These are phyloP conservation scores for Potorous gilbertii DNA, from an alignment of 2,797 vertebrate genomes.

Conservation along the genomic window DNA sequence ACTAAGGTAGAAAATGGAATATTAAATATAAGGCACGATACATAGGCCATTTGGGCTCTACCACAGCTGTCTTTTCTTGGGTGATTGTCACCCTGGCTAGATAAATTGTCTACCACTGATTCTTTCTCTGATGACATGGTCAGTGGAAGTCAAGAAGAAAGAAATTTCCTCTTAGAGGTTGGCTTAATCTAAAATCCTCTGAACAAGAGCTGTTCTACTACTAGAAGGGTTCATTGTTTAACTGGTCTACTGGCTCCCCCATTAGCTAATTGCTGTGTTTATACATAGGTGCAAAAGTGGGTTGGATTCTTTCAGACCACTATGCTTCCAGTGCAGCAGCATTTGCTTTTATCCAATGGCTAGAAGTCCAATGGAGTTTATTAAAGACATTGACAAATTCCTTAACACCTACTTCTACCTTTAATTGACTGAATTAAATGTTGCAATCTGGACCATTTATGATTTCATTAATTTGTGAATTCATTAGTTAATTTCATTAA, in stretches of 20 bases:
- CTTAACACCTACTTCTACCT: not conserved
- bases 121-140: not conserved
- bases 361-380: not conserved
- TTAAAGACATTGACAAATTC: not conserved
- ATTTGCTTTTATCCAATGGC: not conserved
- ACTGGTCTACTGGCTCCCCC: not conserved
- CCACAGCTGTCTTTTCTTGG: not conserved
- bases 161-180: not conserved
- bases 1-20: not conserved
- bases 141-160: not conserved
- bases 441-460: not conserved
- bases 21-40: not conserved
- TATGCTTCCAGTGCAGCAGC: not conserved
- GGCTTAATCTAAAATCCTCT: not conserved
- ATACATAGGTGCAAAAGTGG: not conserved
- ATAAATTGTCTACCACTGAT: not conserved
- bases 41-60: not conserved
- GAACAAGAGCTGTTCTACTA: not conserved
- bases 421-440: not conserved
- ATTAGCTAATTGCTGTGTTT: not conserved
- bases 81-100: not conserved
- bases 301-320: not conserved
- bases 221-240: not conserved
- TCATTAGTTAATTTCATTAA: not conserved
- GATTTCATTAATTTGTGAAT: not conserved